Evolutionary conservation across 2,888 invertebrate genomes (phyloP), one percentile per base, ranked within the genome.

Genomic region (Galerucella calmariensis): DNA sequence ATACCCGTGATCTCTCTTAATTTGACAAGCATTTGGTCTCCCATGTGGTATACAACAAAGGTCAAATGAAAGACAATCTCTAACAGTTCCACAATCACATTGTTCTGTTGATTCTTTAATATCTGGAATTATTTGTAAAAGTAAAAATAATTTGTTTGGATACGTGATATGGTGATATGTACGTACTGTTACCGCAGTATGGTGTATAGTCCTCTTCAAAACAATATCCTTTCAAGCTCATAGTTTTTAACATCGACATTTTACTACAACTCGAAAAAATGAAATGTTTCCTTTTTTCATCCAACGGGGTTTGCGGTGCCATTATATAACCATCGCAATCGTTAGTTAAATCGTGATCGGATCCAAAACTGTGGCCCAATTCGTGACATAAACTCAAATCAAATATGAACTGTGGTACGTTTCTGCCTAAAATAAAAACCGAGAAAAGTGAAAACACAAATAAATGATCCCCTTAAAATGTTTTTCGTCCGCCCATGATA

Each of bases 61-160:
- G 77, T 90, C 90, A 16, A 83, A 83, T 58, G 83, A 81, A 24
- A 83, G 84, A 80, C 90, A 90, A 1, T 90, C 89, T 0, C 89
- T 88, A 0, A 89, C 89, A 67, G 91, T 89, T 0, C 92, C 91
- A 80, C 91, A 92, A 86, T 94, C 94, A 83, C 94, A 94, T 53
- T 92, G 89, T 84, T 94, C 94, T 0, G 90, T 92, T 9, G 89
- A 89, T 83, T 94, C 94, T 0, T 91, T 90, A 74, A 94, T 91
- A 27, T 89, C 90, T 90, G 73, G 65, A 71, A 46, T 14, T 59
- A 20, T 20, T 20, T 20, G 20, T 44, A 10, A 2, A 9, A 10
- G 44, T 44, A 44, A 9, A 44, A 10, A 9, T 44, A 1, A 44
- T 44, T 44, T 44, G 2, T 46, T 46, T 46, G 46, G 46, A 2